Evolutionary conservation across 2,888 invertebrate species (phyloP), one percentile per base, ranked within the genome.

Genomic region (Serrognathus titanus): DNA sequence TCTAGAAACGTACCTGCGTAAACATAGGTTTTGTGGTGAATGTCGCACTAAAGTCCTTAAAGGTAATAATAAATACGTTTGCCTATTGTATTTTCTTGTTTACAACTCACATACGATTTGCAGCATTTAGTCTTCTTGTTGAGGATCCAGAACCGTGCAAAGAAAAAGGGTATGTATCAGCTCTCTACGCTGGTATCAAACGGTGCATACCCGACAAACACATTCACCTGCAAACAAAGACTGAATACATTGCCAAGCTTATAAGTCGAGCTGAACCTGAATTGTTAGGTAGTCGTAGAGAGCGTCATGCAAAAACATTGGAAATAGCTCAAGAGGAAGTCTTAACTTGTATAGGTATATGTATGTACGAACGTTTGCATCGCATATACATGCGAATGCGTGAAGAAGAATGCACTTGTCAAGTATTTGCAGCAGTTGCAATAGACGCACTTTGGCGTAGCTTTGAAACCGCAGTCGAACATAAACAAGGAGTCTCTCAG

Each of bases 261-360:
- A 93, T 97, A 71, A 88, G 88, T 52, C 85, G 94, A 68, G 95
- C 94, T 13, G 94, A 96, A 77, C 94, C 95, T 7, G 96, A 96
- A 77, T 81, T 95, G 47, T 85, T 92, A 63, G 95, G 93, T 35
- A 89, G 90, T 72, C 86, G 90, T 65, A 83, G 95, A 60, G 96
- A 96, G 76, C 84, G 96, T 55, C 96, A 97, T 75, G 96, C 96
- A 6, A 96, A 96, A 79, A 96, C 96, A n/a, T 79, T 97, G 68
- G 96, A 96, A 81, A 94, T 95, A 63, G 96, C 96, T 66, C 96
- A 97, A 79, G 95, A 96, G 78, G 96, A 97, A 80, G 95, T 97
- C 55, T 82, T 97, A 63, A 95, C 94, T 8, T 97, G 96, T 76
- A 84, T 97, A 58, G 96, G 96, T 9, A 90, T 96, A 76, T 94